Evolutionary conservation across 1,140 invertebrate genomes (phyloP), one percentile per base, ranked within the genome.

Genomic region (Euglossa dilemma): DNA sequence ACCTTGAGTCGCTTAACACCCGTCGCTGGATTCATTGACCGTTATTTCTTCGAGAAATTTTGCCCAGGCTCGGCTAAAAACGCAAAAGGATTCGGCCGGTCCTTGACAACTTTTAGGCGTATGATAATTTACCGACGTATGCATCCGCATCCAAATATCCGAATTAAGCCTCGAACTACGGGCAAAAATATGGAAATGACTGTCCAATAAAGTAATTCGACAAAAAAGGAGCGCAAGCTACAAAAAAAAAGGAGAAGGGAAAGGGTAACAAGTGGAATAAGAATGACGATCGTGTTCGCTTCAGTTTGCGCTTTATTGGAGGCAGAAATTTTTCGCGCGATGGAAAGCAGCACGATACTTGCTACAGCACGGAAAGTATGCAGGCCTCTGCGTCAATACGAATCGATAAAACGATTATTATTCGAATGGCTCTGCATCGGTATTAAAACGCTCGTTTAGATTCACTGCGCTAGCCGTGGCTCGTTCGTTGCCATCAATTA

Each of bases 1-100:
- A 52, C 92, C 92, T 92, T 92, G 92, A 90, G 84, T 80, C 86
- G 78, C 66, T 84, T 71, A 83, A 80, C 87, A 72, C 64, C 57
- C 85, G 72, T 72, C 77, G 71, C 57, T 59, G 78, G 81, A 80
- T 79, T 82, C 74, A 80, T 63, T 69, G 50, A 77, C 79, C 64
- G 74, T 84, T 85, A 71, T 61, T 84, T 50, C 79, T 70, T 28
- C 56, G 45, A 61, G 61, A 70, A 77, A 83, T 70, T 69, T 57
- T 61, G 25, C 12, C 57, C 18, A 16, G 43, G 11, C n/a, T 36
- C 57, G n/a, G 25, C 18, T 25, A 16, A 11, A 36, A 54, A 56
- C 45, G 45, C 11, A 16, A 72, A 73, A 57, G 1, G 56, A 25
- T 20, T 20, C 59, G 28, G 14, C 8, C 7, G 80, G 80, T 57